These are phyloP conservation scores for Tiliqua scincoides DNA, from an alignment of 2,113 vertebrate species.

Conservation along the genomic window DNA sequence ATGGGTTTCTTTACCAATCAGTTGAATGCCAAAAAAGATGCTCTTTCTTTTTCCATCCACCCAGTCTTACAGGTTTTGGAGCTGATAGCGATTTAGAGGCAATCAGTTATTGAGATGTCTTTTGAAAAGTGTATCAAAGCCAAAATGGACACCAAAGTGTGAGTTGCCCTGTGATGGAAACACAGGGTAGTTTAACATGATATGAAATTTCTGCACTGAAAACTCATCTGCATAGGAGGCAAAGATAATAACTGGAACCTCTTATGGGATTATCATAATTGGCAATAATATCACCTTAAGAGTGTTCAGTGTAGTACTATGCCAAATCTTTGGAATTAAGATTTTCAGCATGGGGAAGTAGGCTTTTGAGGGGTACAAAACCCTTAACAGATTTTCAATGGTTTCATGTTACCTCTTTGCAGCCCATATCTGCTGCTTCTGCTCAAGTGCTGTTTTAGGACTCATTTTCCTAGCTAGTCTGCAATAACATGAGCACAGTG, in stretches of 20 bases:
- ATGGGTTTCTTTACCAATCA: slow-evolving; percentile 60
- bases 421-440: background rate
- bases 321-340: background rate
- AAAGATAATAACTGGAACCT: no score
- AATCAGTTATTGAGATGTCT: background rate
- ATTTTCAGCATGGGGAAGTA: background rate
- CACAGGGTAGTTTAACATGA: background rate
- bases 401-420: background rate
- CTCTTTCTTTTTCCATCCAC: no score
- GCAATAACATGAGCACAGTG: background rate
- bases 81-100: background rate
- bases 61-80: no score
- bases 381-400: background rate
- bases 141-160: background rate
- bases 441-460: background rate
- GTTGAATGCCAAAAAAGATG: slow-evolving; percentile 48
- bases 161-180: background rate
- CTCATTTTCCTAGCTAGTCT: background rate
- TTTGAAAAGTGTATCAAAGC: no score
- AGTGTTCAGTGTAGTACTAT: background rate
- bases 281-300: no score
- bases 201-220: background rate
- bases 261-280: no score
- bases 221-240: background rate
- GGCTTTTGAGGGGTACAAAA: background rate